A percentile compares a stretch with the other conserved stretches of the same genome.
phyloP scores from a whole-genome alignment of 2,888 invertebrate species.

The Caenorhabditis japonica region DNA sequence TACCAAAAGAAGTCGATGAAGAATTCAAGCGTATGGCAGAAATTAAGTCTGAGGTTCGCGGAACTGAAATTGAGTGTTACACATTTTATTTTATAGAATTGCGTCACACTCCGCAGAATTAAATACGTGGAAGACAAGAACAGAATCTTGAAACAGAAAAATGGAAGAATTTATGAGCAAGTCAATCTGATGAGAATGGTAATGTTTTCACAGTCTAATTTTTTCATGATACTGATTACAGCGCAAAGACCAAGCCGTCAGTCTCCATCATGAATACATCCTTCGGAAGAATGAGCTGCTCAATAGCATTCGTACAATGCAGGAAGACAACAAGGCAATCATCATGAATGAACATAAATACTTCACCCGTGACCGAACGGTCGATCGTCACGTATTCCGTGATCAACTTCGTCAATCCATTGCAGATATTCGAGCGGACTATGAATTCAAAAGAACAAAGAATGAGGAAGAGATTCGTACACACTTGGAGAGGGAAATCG shows the following conservation, averaged over 20 bases:
- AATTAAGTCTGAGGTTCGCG: conserved; percentile 26
- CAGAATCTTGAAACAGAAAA: conserved; percentile 15
- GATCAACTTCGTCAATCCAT: conserved; percentile 80
- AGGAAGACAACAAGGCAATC: conserved; percentile 41
- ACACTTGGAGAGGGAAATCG: conserved; percentile 16
- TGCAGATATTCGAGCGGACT: conserved; percentile 80
- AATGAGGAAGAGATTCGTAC: conserved; percentile 39
- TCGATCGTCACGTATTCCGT: conserved; percentile 80
- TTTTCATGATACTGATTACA: conserved; percentile 2
- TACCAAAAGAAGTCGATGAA: conserved; percentile 41
- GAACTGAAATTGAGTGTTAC: background rate
- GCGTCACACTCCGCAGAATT: conserved; percentile 11
- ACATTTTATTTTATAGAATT: conserved; percentile 1
- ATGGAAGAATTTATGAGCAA: conserved; percentile 36
- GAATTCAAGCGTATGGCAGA: conserved; percentile 27
- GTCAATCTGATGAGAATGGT: conserved; percentile 52
- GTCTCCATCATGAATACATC: conserved; percentile 34
- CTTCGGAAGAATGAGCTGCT: conserved; percentile 36
- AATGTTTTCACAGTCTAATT: background rate
- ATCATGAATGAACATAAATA: conserved; percentile 60
- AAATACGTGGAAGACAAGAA: conserved; percentile 47
- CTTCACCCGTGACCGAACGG: conserved; percentile 79
- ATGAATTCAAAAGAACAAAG: conserved; percentile 75
- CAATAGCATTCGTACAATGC: conserved; percentile 40
- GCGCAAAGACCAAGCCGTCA: conserved; percentile 47